Base-by-base conservation (phyloP, 2,888 invertebrate species). In the Ichneumoninae sp. region DNA sequence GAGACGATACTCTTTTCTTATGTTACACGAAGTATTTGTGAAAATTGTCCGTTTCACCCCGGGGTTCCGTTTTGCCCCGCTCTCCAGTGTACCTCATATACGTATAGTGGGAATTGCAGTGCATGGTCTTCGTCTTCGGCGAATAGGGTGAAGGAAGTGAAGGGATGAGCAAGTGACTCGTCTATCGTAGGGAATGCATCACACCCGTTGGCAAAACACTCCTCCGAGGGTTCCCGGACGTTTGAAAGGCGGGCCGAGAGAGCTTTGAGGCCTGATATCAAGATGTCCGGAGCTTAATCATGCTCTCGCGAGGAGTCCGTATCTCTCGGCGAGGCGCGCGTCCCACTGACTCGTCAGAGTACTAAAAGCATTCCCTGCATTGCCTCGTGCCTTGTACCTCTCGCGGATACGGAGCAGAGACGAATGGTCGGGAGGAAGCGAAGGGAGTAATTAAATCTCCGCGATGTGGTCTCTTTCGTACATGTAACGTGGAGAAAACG, bases 221-320 rank as follows among this genome's bases (percentile, higher is more conserved):
- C 65, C 13, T 30, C 30, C 1, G 33, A 62, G 62, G 52, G 65
- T 60, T 79, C 6, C 54, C 16, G 22, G 65, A 19, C 47, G 26
- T 54, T 54, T 40, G 87, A 62, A 88, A 86, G 52, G 75, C 82
- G 86, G 86, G 84, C 86, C 84, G 47, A 86, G 81, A 85, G 71
- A 74, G 77, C 86, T 84, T 74, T 83, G 78, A 84, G 77, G 72
- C 68, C 66, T 74, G 80, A 78, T 86, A 88, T 88, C 86, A 88
- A 89, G 87, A 87, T 85, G 86, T 88, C 82, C 85, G 79, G 47
- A 83, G 85, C 80, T 88, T 88, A 88, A 89, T 89, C 88, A 87
- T 88, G 87, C 85, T 66, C 80, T 82, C 83, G 78, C 7, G 52
- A 62, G 36, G 33, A 50, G 60, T 40, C 50, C 65, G 65, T 50